Conservation (phyloP, 2,888 invertebrate species). For the Aphodius sticticus region DNA sequence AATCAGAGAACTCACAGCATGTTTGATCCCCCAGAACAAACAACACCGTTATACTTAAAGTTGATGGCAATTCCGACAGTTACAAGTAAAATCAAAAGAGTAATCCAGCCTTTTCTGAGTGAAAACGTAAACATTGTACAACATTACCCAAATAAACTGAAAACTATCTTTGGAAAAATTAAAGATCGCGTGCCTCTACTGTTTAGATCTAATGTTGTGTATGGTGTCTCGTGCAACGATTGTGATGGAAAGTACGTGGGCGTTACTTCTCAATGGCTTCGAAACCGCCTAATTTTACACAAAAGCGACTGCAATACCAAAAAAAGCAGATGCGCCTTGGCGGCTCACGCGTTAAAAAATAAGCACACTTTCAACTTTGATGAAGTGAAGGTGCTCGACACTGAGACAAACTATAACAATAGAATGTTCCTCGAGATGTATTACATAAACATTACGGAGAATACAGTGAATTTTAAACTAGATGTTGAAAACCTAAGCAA, state of each 20-base stretch:
- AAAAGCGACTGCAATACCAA: slow-evolving; percentile 21
- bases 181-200: neutral
- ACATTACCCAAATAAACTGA: slow-evolving; percentile 6
- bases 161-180: neutral
- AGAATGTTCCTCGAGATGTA: slow-evolving; percentile 9
- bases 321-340: slow-evolving; percentile 20
- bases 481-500: slow-evolving; percentile 7
- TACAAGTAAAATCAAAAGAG: neutral
- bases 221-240: neutral
- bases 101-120: neutral
- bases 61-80: neutral
- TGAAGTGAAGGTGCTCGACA: neutral
- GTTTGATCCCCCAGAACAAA: slow-evolving; percentile 6
- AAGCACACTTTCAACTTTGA: neutral
- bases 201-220: slow-evolving; percentile 15
- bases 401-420: slow-evolving; percentile 1
- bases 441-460: neutral
- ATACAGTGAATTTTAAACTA: neutral
- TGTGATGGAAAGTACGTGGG: slow-evolving; percentile 9
- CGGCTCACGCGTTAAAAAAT: slow-evolving; percentile 28
- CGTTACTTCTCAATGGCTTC: slow-evolving; percentile 27
- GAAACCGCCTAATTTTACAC: slow-evolving; percentile 21
- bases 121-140: neutral
- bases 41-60: neutral
- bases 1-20: neutral